A percentile compares a stretch with the other conserved stretches of the same genome.
phyloP scores from a whole-genome alignment of 2,888 invertebrate genomes.

The Lasioglossum morio region DNA sequence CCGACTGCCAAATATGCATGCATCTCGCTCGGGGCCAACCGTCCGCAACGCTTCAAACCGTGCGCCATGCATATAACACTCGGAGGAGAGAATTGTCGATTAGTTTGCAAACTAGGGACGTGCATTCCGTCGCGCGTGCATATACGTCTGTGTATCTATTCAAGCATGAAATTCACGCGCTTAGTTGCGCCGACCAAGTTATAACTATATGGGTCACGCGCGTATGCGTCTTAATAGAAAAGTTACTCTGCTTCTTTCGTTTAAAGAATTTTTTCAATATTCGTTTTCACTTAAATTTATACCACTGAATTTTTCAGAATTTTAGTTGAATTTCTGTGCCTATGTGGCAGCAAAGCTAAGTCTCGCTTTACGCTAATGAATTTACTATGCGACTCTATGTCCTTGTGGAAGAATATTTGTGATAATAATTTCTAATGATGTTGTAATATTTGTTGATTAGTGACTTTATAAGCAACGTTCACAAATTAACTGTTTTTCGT shows the following conservation, averaged over 20 bases:
- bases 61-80: slow-evolving; percentile 79
- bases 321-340: not conserved
- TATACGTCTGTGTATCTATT: slow-evolving; percentile 64
- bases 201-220: slow-evolving; percentile 25
- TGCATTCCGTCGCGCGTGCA: slow-evolving; percentile 68
- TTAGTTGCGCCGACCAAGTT: slow-evolving; percentile 48
- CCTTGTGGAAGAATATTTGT: not conserved
- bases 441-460: not conserved
- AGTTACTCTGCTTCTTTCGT: not conserved
- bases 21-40: slow-evolving; percentile 79
- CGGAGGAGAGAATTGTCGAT: slow-evolving; percentile 81
- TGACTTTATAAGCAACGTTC: no score
- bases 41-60: slow-evolving; percentile 73
- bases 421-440: not conserved
- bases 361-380: no score
- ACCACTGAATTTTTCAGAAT: not conserved
- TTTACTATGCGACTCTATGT: no score
- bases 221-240: slow-evolving; percentile 8
- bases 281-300: not conserved
- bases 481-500: no score
- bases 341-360: no score
- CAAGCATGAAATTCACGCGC: slow-evolving; percentile 71
- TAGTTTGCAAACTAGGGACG: slow-evolving; percentile 79
- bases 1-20: slow-evolving; percentile 83
- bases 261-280: not conserved